Evolutionary conservation across 2,797 vertebrate species (phyloP).

Genomic region (Ara ararauna): DNA sequence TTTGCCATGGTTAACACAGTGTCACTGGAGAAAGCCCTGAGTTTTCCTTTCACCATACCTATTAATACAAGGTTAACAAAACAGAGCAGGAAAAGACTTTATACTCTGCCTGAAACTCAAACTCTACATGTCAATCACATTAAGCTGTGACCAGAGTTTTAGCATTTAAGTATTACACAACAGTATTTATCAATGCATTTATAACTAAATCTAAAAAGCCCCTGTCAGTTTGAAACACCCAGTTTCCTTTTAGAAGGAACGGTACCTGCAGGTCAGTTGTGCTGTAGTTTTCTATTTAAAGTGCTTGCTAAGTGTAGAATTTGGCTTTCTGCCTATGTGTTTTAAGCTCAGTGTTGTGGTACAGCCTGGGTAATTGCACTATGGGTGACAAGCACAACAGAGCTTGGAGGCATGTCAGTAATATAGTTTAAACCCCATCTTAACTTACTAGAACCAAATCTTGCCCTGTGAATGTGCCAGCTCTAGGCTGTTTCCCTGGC

Average conservation of each 20-base stretch:
- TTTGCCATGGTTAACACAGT: neutral
- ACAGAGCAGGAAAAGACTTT: neutral
- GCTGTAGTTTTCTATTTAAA: conserved; percentile 61
- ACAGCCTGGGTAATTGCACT: conserved; percentile 43
- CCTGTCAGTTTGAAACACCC: neutral
- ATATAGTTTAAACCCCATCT: neutral
- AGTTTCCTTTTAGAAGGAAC: neutral
- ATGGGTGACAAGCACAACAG: conserved; percentile 35
- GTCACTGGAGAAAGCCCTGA: neutral
- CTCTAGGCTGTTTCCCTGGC: neutral
- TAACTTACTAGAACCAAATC: neutral
- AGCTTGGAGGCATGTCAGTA: neutral
- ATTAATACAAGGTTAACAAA: neutral
- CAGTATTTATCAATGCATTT: neutral
- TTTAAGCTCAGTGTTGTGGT: conserved; percentile 41
- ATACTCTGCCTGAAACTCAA: neutral
- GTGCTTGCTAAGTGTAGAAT: conserved; percentile 37
- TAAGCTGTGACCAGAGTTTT: neutral
- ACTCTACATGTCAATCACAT: neutral
- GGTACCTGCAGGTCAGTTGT: conserved; percentile 40
- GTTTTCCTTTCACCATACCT: neutral
- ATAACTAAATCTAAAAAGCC: neutral
- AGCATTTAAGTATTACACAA: neutral
- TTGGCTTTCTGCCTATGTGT: conserved; percentile 32
- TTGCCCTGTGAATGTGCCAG: rapidly evolving